Evolutionary conservation across 1,140 invertebrate species (phyloP), one percentile per base, ranked within the genome.

Genomic region (Calephelis nemesis): DNA sequence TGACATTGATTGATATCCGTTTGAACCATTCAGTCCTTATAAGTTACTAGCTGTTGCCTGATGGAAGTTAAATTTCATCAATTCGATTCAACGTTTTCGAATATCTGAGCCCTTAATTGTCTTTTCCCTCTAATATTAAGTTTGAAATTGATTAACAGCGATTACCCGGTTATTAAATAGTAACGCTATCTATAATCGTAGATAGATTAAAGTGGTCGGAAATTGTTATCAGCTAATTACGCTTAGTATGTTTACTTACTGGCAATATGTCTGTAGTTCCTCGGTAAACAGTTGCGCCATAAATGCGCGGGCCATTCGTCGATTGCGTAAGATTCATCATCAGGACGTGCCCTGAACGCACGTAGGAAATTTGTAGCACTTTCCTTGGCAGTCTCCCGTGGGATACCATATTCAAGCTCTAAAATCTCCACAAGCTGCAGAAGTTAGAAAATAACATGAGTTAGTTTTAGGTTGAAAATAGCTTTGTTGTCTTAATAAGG

Each of bases 271-370:
- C 94, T 94, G 83, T 95, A 95, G 69, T 95, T 93, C 63, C 95
- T 93, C n/a, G 95, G 95, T 47, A 98, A 89, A 10, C 95, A 95
- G 80, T 95, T 94, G 19, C 86, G 93, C 96, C 96, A 98, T 39
- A 97, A 84, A 15, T 94, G 90, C 19, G 92, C 93, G 47, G 96
- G 93, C 96, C 96, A 97, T 58, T 93, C 92, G 75, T 97, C 95
- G 63, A 97, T 88, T 70, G 93, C 93, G 70, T 94, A 94, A 45
- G 93, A 88, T 62, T 93, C 89, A 83, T 96, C 96, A 76, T 97
- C 96, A 2, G 96, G 96, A 80, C 95, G 95, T 72, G 95, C 94
- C 74, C 96, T 93, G 85, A 97, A 97, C 50, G 94, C 93, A 71
- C 94, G 94, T 65, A 97, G 89, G 85, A 95, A 97, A 52, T 90